Base-by-base conservation (phyloP, 2,888 invertebrate species). In the Athalia rosae region DNA sequence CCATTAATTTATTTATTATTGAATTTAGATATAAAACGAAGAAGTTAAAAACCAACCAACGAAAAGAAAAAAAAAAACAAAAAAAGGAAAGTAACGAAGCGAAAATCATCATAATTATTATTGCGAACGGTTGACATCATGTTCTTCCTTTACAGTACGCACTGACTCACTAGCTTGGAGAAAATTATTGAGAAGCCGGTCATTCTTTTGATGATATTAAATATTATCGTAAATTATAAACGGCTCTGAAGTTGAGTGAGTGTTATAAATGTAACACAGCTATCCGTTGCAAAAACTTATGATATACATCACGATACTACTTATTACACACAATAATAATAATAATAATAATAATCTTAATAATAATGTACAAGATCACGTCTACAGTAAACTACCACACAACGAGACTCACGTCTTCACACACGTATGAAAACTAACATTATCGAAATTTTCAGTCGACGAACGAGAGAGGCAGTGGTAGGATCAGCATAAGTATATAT, bases 1-100 rank as follows among this genome's bases (percentile, higher is more conserved):
- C 62, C 62, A 61, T 62, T 74, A 62, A 74, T 74, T 74, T n/a
- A 74, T 74, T 74, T 11, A 61, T 74, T 66, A 66, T 74, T 47
- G 61, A 61, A 47, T 74, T 74, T 74, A 74, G 74, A 74, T 74
- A 74, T 43, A n/a, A 41, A 8, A 63, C 15, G 62, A 4, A 43
- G 28, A 43, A 58, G 45, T 56, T 45, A 43, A 45, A 7, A 43
- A 9, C 43, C 3, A 43, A 56, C 15, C 48, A 56, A 43, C 53
- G 48, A 4, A 13, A 53, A 43, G 43, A 43, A 28, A 45, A 48
- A 11, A 41, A 3, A 61, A 73, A 3, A 41, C 47, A 3, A 59
- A 58, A 45, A 43, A 13, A 45, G 28, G 45, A 71, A 56, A 9
- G 7, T 45, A 56, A 58, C 4, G 9, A n/a, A 47, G 3, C 0